These are phyloP conservation scores for Timema cristinae DNA, from an alignment of 2,888 invertebrate species.

Conservation along the genomic window DNA sequence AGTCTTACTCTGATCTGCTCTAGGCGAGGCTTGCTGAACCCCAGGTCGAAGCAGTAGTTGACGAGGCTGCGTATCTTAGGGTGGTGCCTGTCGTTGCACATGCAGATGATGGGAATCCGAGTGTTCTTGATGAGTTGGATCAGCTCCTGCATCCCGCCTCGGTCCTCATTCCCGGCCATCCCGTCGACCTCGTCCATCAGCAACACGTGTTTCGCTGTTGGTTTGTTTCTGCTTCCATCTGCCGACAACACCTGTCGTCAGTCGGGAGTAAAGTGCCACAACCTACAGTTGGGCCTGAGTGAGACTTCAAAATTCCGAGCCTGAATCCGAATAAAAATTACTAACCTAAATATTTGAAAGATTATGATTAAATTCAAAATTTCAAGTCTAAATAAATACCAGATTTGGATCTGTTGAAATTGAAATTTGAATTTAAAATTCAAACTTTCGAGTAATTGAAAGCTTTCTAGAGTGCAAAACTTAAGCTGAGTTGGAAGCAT, in stretches of 20 bases:
- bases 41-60: slow-evolving; percentile 91
- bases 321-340: too few species aligned
- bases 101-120: slow-evolving; percentile 88
- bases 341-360: too few species aligned
- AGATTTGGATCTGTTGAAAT: too few species aligned
- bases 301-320: too few species aligned
- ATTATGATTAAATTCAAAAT: too few species aligned
- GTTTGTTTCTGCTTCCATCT: slow-evolving; percentile 41
- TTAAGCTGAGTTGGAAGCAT: too few species aligned
- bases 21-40: slow-evolving; percentile 77
- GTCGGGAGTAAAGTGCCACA: too few species aligned
- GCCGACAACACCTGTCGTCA: slow-evolving; percentile 16
- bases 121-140: slow-evolving; percentile 85
- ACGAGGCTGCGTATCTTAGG: slow-evolving; percentile 89
- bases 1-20: slow-evolving; percentile 79
- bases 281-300: neutral
- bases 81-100: slow-evolving; percentile 96
- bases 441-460: too few species aligned
- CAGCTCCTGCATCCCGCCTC: slow-evolving; percentile 94
- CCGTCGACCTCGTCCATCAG: slow-evolving; percentile 99
- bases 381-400: too few species aligned
- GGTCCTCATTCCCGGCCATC: slow-evolving; percentile 98
- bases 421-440: too few species aligned
- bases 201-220: slow-evolving; percentile 77
- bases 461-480: too few species aligned